Conservation (phyloP, 2,888 invertebrate species). For the Calameuta filiformis region DNA sequence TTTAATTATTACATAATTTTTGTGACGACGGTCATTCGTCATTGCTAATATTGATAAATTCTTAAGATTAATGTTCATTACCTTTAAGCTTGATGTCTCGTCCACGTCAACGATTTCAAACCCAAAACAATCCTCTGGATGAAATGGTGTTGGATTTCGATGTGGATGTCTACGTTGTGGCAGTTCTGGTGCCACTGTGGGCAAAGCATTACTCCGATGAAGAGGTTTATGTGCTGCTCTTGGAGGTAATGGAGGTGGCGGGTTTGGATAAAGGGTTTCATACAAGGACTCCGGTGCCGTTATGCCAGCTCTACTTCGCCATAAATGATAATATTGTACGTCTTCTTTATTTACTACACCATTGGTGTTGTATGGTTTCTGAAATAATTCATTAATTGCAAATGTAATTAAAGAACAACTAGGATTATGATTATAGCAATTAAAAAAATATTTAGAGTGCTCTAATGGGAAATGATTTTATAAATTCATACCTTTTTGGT, state of each 20-base stretch:
- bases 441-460: neutral
- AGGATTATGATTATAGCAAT: neutral
- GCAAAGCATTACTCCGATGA: constrained; percentile 74
- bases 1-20: neutral
- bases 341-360: constrained; percentile 49
- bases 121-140: constrained; percentile 82
- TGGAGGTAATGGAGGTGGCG: constrained; percentile 79
- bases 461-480: neutral
- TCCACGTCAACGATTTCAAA: constrained; percentile 89
- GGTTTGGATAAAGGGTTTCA: constrained; percentile 55
- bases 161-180: constrained; percentile 77
- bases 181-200: constrained; percentile 75
- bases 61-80: constrained; percentile 22
- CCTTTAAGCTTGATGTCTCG: constrained; percentile 68
- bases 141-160: constrained; percentile 70
- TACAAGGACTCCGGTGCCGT: constrained; percentile 52
- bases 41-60: neutral
- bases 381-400: constrained; percentile 21
- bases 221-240: constrained; percentile 80
- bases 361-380: constrained; percentile 48
- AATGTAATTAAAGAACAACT: neutral
- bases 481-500: constrained; percentile 43
- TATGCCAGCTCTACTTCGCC: constrained; percentile 61
- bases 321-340: constrained; percentile 61
- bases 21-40: neutral